Evolutionary conservation across 2,113 vertebrate genomes (phyloP), one percentile per base, ranked within the genome.

Genomic region (Coregonus clupeaformis): DNA sequence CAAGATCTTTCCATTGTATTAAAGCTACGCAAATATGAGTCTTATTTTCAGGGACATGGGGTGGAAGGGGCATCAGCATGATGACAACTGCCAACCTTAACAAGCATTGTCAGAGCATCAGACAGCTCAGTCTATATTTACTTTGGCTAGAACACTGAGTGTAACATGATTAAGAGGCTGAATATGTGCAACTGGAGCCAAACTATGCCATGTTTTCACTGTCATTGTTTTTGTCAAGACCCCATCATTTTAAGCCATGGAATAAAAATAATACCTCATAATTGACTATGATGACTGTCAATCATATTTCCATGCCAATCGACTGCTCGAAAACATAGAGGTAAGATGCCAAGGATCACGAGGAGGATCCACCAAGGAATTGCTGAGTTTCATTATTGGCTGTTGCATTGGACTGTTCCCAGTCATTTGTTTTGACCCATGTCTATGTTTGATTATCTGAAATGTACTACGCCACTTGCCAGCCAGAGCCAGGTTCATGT

Each of bases 101-200:
- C 22, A 29, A 68, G 57, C 16, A 29, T 36, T 55, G 68, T 67
- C 73, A 71, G n/a, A 71, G 29, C 24, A 42, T 13, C 62, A n/a
- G n/a, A n/a, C n/a, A 74, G 59, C 68, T 67, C 57, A 60, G n/a
- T 22, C 20, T 22, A 11, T 77, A 29, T 79, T 83, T 55, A 16
- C 64, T 71, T 77, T 73, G 79, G 76, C 74, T 45, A 25, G 25
- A 30, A 57, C 13, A 36, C 63, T 49, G 29, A 32, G 49, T 25
- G 4, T 71, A 71, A 27, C 13, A 57, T 59, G 22, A 76, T 67
- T 77, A 68, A 80, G 59, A 7, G 27, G 13, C 73, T 32, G 18
- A 25, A 57, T 27, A 60, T 14, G 9, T 30, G 30, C n/a, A 57
- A 67, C 65, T 32, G 24, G 24, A 66, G 45, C 42, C 63, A 74